Evolutionary conservation across 2,113 vertebrate species (phyloP).

Genomic region (Ascaphus truei): DNA sequence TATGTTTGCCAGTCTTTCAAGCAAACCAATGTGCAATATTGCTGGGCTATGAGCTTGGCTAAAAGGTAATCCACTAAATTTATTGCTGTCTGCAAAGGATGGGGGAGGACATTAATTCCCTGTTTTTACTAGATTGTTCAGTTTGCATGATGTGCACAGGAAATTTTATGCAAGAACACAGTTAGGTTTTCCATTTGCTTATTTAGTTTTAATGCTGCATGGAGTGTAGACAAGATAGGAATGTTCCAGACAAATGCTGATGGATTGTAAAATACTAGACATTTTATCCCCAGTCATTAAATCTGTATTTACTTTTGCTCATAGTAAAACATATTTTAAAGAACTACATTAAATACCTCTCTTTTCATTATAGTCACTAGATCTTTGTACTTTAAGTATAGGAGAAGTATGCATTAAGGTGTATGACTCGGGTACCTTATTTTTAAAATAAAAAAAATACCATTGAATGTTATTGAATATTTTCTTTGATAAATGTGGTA

Average conservation of each 20-base stretch:
- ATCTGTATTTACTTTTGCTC: neutral
- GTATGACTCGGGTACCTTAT: too few relatives aligned
- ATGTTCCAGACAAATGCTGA: neutral
- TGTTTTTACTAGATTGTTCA: constrained; percentile 22
- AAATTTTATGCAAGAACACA: constrained; percentile 3
- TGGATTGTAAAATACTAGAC: neutral
- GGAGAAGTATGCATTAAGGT: too few relatives aligned
- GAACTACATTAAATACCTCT: too few relatives aligned
- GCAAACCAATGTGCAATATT: constrained; percentile 38
- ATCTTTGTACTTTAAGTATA: too few relatives aligned
- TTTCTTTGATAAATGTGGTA: too few relatives aligned
- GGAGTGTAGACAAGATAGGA: neutral
- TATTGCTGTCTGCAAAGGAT: constrained; percentile 12
- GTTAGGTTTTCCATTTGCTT: neutral
- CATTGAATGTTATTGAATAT: too few relatives aligned
- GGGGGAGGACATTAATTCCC: constrained; percentile 20
- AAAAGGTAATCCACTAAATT: constrained; percentile 35
- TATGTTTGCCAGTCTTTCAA: constrained; percentile 39
- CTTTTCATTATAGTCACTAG: too few relatives aligned
- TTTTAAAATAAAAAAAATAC: too few relatives aligned
- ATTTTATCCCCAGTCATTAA: neutral
- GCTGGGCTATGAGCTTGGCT: constrained; percentile 20
- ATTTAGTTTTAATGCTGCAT: neutral
- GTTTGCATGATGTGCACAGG: constrained; percentile 1
- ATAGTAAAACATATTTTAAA: too few relatives aligned